Conservation (phyloP, 2,797 vertebrate species). For the Oryzias dopingdopingensis region DNA sequence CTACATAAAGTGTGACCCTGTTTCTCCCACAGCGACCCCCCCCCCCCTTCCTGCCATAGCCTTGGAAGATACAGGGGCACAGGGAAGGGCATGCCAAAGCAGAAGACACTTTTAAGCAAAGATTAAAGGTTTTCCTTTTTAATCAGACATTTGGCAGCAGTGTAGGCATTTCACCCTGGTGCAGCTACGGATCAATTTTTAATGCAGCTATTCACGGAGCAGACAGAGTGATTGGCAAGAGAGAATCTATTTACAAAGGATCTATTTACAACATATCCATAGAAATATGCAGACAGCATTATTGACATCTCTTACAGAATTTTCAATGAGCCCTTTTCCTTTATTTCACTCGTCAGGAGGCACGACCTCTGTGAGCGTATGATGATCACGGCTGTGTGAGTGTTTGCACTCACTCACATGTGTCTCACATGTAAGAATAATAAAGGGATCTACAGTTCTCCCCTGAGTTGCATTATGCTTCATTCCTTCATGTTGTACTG, state of each 20-base stretch:
- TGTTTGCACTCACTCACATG: slow-evolving; percentile 32
- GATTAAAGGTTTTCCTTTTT: slow-evolving; percentile 86
- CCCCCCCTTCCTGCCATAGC: slow-evolving; percentile 52
- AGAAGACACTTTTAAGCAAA: slow-evolving; percentile 84
- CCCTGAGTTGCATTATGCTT: slow-evolving; percentile 67
- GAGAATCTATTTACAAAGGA: slow-evolving; percentile 81
- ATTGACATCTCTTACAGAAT: slow-evolving; percentile 80
- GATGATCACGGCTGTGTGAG: slow-evolving; percentile 48
- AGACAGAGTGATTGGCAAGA: slow-evolving; percentile 80
- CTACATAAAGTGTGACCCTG: slow-evolving; percentile 71
- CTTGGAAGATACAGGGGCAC: slow-evolving; percentile 75
- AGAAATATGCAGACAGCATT: slow-evolving; percentile 76
- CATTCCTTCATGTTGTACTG: slow-evolving; percentile 58
- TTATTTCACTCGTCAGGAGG: slow-evolving; percentile 54
- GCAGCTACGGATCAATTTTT: slow-evolving; percentile 82
- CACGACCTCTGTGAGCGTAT: slow-evolving; percentile 67
- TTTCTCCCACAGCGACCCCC: slow-evolving; percentile 68
- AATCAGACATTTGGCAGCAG: slow-evolving; percentile 84
- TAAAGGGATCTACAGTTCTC: slow-evolving; percentile 61
- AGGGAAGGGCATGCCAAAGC: slow-evolving; percentile 78
- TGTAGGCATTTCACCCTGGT: slow-evolving; percentile 81
- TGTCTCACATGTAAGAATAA: slow-evolving; percentile 65
- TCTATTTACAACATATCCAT: slow-evolving; percentile 80
- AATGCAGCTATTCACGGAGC: slow-evolving; percentile 79
- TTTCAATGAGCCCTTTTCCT: slow-evolving; percentile 63